These are phyloP conservation scores for Catharus ustulatus DNA, from an alignment of 2,797 vertebrate genomes.

Conservation along the genomic window DNA sequence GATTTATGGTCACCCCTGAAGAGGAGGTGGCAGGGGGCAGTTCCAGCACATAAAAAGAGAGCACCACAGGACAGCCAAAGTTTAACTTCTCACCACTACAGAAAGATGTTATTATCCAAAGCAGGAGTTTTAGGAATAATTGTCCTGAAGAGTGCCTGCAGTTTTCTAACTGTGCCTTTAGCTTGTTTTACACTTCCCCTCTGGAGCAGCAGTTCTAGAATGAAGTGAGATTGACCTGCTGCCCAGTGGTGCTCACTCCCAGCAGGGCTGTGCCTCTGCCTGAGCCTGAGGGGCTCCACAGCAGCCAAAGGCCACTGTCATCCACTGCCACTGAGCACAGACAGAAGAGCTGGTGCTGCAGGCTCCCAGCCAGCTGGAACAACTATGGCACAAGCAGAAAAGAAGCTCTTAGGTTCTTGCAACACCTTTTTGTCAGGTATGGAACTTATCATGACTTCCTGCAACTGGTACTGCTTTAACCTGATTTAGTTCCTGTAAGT, in stretches of 20 bases:
- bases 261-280: neutral
- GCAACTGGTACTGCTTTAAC: neutral
- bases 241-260: neutral
- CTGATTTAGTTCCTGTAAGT: neutral
- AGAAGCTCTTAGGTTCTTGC: neutral
- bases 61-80: neutral
- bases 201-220: neutral
- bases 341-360: neutral
- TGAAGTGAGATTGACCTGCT: neutral
- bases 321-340: neutral
- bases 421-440: neutral
- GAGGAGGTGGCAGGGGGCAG: neutral
- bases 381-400: neutral
- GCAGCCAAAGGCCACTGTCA: neutral
- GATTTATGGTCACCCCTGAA: neutral
- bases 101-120: neutral
- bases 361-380: neutral
- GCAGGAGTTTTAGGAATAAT: neutral
- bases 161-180: neutral
- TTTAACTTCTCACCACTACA: neutral
- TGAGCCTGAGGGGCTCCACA: neutral
- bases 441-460: neutral
- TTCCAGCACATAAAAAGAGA: neutral
- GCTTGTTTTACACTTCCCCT: neutral
- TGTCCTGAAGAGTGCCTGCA: neutral